A percentile compares a stretch with the other conserved stretches of the same genome.
phyloP scores from a whole-genome alignment of 2,797 vertebrate genomes.

The Rhinogobio ventralis region DNA sequence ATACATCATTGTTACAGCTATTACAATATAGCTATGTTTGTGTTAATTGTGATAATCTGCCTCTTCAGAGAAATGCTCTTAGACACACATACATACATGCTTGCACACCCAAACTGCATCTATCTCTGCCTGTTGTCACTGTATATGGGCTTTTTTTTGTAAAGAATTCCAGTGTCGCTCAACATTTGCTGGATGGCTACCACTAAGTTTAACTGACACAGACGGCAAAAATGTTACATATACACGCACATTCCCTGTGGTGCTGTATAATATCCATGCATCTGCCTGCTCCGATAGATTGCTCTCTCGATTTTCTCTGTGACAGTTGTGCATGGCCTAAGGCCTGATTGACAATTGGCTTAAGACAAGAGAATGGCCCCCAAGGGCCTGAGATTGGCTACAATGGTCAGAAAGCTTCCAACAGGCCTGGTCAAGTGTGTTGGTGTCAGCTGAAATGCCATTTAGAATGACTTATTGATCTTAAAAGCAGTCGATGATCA shows the following conservation, averaged over 20 bases:
- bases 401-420: conserved; percentile 45
- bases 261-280: conserved; percentile 47
- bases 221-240: conserved; percentile 15
- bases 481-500: conserved; percentile 46
- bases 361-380: conserved; percentile 51
- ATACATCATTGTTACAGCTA: background rate
- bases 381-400: conserved; percentile 43
- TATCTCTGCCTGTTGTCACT: background rate
- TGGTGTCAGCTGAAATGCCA: conserved; percentile 47
- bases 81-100: background rate
- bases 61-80: conserved; percentile 5
- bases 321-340: conserved; percentile 46
- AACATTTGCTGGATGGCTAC: conserved; percentile 47
- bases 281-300: conserved; percentile 54
- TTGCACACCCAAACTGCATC: conserved; percentile 19
- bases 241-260: conserved; percentile 20
- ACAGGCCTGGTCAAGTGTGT: conserved; percentile 14
- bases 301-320: conserved; percentile 53
- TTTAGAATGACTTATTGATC: conserved; percentile 52
- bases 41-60: background rate
- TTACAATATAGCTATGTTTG: background rate
- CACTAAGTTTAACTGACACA: conserved; percentile 55
- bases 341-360: conserved; percentile 59
- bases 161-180: conserved; percentile 7
- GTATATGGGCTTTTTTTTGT: background rate